A percentile compares a stretch with the other conserved stretches of the same genome.
Conservation (phyloP, 2,888 invertebrate species). For the Acleris literana region DNA sequence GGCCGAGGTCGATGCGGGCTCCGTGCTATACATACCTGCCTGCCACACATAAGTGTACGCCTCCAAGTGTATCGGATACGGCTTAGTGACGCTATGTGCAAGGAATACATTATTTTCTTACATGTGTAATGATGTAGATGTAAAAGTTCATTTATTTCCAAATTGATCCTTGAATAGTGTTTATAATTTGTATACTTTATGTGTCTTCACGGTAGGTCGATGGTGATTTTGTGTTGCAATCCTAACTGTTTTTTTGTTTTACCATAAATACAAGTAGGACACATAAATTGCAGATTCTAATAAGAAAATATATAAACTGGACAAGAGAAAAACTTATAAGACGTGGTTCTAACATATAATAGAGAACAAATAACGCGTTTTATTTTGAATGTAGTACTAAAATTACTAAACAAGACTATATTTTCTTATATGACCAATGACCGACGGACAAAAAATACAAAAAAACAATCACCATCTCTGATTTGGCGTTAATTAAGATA, state of each 20-base stretch:
- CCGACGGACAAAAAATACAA: no score
- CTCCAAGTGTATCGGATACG: constrained; percentile 37
- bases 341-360: background rate
- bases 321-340: constrained; percentile 4
- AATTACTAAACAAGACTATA: no score
- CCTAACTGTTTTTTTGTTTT: no score
- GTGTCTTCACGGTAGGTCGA: constrained; percentile 8
- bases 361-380: no score
- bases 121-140: constrained; percentile 20
- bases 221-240: no score
- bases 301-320: constrained; percentile 11
- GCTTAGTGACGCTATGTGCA: constrained; percentile 44
- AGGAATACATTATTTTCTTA: constrained; percentile 27
- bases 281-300: constrained; percentile 7
- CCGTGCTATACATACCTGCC: constrained; percentile 47
- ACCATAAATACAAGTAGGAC: no score
- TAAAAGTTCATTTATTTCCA: constrained; percentile 5
- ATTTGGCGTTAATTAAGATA: no score
- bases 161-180: constrained; percentile 7
- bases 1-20: constrained; percentile 44
- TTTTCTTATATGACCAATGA: no score
- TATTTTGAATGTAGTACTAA: no score
- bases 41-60: constrained; percentile 34
- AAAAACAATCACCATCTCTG: no score
- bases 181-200: constrained; percentile 1